These are phyloP conservation scores for Stercorarius parasiticus DNA, from an alignment of 2,113 vertebrate genomes.

Conservation along the genomic window DNA sequence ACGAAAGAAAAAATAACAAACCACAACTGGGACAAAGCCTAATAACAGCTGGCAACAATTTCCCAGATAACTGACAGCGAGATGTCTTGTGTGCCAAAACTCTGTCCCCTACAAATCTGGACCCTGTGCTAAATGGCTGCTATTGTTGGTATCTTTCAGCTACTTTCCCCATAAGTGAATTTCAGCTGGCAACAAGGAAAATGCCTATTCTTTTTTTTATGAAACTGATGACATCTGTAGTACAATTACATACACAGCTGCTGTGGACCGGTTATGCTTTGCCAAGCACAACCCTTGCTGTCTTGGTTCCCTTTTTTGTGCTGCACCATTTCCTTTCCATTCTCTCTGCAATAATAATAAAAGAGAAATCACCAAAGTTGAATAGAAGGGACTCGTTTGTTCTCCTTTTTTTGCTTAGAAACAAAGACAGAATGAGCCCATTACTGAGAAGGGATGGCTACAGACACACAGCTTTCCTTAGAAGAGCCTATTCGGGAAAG, in stretches of 20 bases:
- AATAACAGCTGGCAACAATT: neutral
- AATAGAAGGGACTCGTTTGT: neutral
- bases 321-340: neutral
- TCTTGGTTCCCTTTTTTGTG: neutral
- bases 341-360: neutral
- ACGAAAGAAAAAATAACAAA: rapidly evolving
- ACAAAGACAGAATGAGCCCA: neutral
- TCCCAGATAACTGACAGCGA: neutral
- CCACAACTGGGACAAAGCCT: neutral
- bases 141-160: neutral
- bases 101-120: neutral
- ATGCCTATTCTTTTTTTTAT: neutral
- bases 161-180: conserved; percentile 18
- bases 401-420: neutral
- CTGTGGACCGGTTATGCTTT: neutral
- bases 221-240: conserved; percentile 8
- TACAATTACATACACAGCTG: conserved; percentile 41
- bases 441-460: neutral
- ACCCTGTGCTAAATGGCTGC: neutral
- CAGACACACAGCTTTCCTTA: neutral
- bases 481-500: neutral
- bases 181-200: conserved; percentile 36
- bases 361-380: neutral
- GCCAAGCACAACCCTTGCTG: neutral
- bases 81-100: neutral